A percentile compares a stretch with the other conserved stretches of the same genome.
phyloP scores from a whole-genome alignment of 2,797 vertebrate genomes.

The Lacerta bilineata region DNA sequence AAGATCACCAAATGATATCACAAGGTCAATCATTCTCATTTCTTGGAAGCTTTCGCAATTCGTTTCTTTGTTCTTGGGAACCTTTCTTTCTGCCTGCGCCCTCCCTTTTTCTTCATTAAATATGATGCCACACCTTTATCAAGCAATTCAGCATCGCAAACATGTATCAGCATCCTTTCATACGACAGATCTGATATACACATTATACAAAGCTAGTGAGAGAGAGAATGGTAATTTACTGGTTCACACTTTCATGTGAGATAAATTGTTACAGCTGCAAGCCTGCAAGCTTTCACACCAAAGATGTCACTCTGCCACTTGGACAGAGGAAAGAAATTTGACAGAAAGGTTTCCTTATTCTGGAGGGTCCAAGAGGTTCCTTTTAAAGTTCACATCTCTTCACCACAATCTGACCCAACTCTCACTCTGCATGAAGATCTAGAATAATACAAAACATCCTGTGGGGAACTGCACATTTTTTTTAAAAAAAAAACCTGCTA shows the following conservation, averaged over 20 bases:
- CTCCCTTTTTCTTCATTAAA: background rate
- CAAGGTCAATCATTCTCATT: background rate
- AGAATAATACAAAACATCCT: background rate
- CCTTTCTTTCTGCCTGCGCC: background rate
- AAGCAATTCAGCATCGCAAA: background rate
- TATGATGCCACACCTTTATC: background rate
- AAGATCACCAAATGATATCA: background rate
- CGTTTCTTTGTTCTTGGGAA: background rate
- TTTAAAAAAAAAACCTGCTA: too few species aligned
- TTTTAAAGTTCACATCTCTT: background rate
- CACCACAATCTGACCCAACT: background rate
- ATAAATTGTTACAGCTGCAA: background rate
- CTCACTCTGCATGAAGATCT: background rate
- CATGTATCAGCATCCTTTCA: background rate
- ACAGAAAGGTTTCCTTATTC: background rate
- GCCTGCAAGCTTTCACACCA: background rate
- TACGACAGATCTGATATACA: background rate
- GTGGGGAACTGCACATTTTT: too few species aligned
- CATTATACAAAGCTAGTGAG: background rate
- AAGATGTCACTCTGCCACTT: background rate
- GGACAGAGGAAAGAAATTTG: background rate
- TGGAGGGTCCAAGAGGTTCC: background rate
- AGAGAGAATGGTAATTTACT: background rate
- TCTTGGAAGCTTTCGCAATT: background rate
- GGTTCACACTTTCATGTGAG: constrained; percentile 25